Evolutionary conservation across 2,113 vertebrate species (phyloP).

Genomic region (chimpanzee (Pan troglodytes)): NHGRI_mPanTro3-v2.1_pri NC_072403.2:75738501-75739000

Average conservation of each 20-base stretch:
- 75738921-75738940: not conserved
- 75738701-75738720: not conserved
- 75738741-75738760: not conserved
- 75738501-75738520: not conserved
- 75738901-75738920: slow-evolving; percentile 5
- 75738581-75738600: not conserved
- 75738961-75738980: not conserved
- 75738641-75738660: not conserved
- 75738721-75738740: not conserved
- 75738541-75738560: not conserved
- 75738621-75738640: not conserved
- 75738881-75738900: slow-evolving; percentile 17
- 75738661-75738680: not conserved
- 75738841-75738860: not conserved
- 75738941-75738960: not conserved
- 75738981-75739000: not conserved
- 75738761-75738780: not conserved
- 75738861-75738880: not conserved
- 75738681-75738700: not conserved
- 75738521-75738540: not conserved
- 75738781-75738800: not conserved
- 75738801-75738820: not conserved
- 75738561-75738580: not conserved
- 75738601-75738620: not conserved
- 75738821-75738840: not conserved